Evolutionary conservation across 2,888 invertebrate genomes (phyloP).

Genomic region (Ichneumon xanthorius): DNA sequence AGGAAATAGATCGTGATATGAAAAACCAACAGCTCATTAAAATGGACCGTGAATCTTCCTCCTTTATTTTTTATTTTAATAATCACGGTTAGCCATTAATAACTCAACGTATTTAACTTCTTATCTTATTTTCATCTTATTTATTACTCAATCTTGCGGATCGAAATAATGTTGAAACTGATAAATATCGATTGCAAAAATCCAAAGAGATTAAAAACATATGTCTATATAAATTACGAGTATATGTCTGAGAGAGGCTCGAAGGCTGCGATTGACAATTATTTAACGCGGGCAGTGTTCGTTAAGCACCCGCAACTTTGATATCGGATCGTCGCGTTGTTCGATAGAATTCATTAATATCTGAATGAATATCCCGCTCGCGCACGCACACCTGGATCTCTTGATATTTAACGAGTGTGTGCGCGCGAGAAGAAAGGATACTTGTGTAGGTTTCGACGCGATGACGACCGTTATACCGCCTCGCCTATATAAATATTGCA

Average conservation of each 20-base stretch:
- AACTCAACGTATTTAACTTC: background rate
- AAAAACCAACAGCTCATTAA: slow-evolving; percentile 13
- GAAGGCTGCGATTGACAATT: background rate
- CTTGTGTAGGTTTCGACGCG: slow-evolving; percentile 24
- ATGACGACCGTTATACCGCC: slow-evolving; percentile 60
- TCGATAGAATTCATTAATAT: slow-evolving; percentile 80
- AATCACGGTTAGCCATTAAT: background rate
- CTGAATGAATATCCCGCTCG: slow-evolving; percentile 55
- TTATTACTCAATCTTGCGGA: slow-evolving; percentile 8
- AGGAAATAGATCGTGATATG: slow-evolving; percentile 7
- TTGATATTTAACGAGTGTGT: background rate
- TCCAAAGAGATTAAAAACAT: background rate
- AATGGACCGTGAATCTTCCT: background rate
- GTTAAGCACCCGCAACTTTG: slow-evolving; percentile 42
- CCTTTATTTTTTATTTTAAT: slow-evolving; percentile 2
- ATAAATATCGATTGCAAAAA: background rate
- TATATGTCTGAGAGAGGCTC: background rate
- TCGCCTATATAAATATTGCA: slow-evolving; percentile 77
- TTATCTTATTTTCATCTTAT: background rate
- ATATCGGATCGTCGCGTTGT: slow-evolving; percentile 76
- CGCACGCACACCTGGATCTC: slow-evolving; percentile 58
- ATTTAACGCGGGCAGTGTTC: slow-evolving; percentile 3
- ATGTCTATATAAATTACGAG: background rate
- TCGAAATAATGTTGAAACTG: background rate
- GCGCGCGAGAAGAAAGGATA: slow-evolving; percentile 36